Evolutionary conservation across 2,797 vertebrate species (phyloP).

Genomic region (Momotus momota): DNA sequence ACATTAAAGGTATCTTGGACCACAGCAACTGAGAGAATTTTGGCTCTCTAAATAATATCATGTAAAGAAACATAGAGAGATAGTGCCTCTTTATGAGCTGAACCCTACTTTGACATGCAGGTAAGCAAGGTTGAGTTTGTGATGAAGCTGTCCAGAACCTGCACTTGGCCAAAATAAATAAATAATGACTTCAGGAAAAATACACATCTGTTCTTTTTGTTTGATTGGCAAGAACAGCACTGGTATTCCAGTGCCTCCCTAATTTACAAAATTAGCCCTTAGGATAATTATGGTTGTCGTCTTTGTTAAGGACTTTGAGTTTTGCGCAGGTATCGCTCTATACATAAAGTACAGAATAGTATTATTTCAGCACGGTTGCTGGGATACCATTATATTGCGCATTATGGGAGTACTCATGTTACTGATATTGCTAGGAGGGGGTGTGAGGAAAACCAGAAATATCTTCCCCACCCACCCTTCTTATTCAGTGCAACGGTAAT

Average conservation of each 20-base stretch:
- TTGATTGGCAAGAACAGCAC: neutral
- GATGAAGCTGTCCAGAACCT: neutral
- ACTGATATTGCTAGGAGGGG: neutral
- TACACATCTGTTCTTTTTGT: neutral
- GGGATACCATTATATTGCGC: neutral
- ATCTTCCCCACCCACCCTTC: neutral
- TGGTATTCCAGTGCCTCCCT: neutral
- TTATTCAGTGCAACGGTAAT: neutral
- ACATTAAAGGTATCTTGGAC: neutral
- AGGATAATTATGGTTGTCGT: neutral
- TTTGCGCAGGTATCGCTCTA: neutral
- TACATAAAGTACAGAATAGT: neutral
- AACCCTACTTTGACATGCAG: neutral
- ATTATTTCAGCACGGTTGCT: neutral
- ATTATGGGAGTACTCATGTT: neutral
- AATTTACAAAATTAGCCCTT: neutral
- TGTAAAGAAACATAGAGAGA: fast-evolving
- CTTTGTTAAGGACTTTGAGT: neutral
- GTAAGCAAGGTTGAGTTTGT: neutral
- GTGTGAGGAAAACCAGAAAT: conserved; percentile 13
- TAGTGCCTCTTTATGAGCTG: neutral
- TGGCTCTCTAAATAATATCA: neutral
- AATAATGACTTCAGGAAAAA: neutral
- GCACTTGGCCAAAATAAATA: neutral
- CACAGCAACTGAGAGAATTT: neutral